A percentile compares a stretch with the other conserved stretches of the same genome.
Evolutionary conservation across 2,888 invertebrate species (phyloP).

Genomic region (Ornithoptera alexandrae): DNA sequence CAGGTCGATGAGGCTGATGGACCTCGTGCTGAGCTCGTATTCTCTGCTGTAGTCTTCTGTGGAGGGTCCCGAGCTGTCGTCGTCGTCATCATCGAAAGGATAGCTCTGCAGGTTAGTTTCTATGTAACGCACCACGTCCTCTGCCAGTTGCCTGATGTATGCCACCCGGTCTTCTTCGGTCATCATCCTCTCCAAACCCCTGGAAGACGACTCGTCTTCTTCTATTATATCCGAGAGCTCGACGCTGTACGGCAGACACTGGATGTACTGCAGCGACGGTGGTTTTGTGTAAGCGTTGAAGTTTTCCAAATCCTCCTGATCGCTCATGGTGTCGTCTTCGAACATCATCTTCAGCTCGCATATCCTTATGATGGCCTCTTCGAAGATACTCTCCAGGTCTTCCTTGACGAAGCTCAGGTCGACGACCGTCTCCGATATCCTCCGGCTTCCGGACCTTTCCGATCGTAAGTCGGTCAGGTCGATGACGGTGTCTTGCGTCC

Average conservation of each 20-base stretch:
- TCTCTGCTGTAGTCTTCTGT: conserved; percentile 52
- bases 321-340: conserved; percentile 65
- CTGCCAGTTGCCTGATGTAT: conserved; percentile 52
- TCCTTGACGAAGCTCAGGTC: conserved; percentile 67
- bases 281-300: conserved; percentile 69
- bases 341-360: conserved; percentile 47
- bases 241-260: conserved; percentile 62
- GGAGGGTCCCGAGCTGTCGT: conserved; percentile 49
- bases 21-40: conserved; percentile 64
- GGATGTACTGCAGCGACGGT: conserved; percentile 50
- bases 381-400: conserved; percentile 66
- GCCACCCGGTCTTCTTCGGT: conserved; percentile 52
- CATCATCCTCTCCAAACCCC: conserved; percentile 46
- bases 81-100: conserved; percentile 46
- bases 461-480: conserved; percentile 51
- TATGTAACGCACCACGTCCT: conserved; percentile 60
- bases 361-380: conserved; percentile 56
- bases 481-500: conserved; percentile 71
- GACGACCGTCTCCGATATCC: conserved; percentile 68
- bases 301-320: conserved; percentile 68
- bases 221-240: conserved; percentile 72
- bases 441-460: conserved; percentile 49
- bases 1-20: conserved; percentile 69
- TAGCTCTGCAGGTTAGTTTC: conserved; percentile 54
- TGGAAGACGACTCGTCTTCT: conserved; percentile 69